Evolutionary conservation across 2,113 vertebrate species (phyloP), one percentile per base, ranked within the genome.

Genomic region (Bettongia penicillata): DNA sequence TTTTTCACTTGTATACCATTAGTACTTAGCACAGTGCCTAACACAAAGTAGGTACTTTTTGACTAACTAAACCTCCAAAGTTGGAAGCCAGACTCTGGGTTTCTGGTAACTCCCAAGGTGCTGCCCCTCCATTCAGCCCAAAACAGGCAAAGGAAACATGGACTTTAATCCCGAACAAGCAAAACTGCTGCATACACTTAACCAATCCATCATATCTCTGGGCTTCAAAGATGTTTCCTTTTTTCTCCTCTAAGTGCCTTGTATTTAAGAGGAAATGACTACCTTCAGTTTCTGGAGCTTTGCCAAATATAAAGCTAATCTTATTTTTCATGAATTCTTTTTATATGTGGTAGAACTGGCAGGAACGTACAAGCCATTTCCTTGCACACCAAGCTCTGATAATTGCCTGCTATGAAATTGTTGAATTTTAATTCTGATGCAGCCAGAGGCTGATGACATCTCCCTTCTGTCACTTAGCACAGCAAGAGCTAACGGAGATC

Each of bases 311-410:
- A 91, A 23, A 16, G 31, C n/a, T 91, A 61, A n/a, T 93, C 53
- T 94, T 48, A 95, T 90, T 96, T 96, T 53, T 57, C 93, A 91
- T 92, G 31, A 91, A 96, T 37, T 43, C 50, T 93, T 55, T 95
- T 95, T 31, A 19, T 43, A 43, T 43, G 93, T 68, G 91, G 37
- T 11, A 50, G 2, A n/a, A 2, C 37, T 91, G 94, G 49, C 48
- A 8, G 49, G 23, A 3, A 0, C 52, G 37, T 51, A 37, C 61
- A 51, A 10, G 24, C 90, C 25, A 49, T 22, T 52, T 91, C 57
- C 93, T 96, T 93, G 23, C 94, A 96, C 57, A 61, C 22, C 0
- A 7, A 28, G 8, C 43, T 92, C 92, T 90, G 48, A 23, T 61
- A 94, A 53, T 68, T 89, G 24, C 37, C 77, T 31, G 93, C 84